These are phyloP conservation scores for Neopipo cinnamomea DNA, from an alignment of 2,113 vertebrate species.

Conservation along the genomic window DNA sequence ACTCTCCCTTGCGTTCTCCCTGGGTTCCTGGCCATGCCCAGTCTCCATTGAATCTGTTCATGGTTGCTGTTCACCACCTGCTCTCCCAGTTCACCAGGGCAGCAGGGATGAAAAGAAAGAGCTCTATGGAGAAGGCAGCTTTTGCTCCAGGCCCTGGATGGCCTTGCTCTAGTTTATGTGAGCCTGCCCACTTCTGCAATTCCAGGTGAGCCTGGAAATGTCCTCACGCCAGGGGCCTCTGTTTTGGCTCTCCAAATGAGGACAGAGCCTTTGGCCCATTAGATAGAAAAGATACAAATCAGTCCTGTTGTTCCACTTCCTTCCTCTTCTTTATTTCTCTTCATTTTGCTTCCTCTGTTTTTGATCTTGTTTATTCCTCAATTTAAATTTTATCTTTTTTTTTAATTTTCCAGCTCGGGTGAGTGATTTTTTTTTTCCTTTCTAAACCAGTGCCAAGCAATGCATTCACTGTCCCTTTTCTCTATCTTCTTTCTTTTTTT, in stretches of 20 bases:
- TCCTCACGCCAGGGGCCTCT: rapidly evolving
- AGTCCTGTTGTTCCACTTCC: not conserved
- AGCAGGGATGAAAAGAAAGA: not conserved
- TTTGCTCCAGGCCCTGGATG: not conserved
- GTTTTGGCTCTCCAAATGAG: not conserved
- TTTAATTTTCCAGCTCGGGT: not conserved
- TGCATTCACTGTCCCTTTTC: not conserved
- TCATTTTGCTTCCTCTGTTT: not conserved
- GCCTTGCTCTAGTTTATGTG: not conserved
- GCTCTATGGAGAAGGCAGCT: not conserved
- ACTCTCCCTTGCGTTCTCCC: not conserved
- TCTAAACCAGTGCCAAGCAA: too few species aligned
- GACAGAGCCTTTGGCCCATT: not conserved
- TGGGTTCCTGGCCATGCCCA: not conserved
- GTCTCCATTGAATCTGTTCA: not conserved
- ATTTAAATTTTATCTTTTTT: not conserved
- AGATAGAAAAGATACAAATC: not conserved
- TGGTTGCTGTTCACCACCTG: not conserved
- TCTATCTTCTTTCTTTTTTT: not conserved
- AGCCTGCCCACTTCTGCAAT: not conserved
- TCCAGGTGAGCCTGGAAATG: not conserved
- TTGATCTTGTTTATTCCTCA: not conserved
- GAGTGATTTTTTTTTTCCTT: not conserved
- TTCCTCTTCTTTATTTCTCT: not conserved
- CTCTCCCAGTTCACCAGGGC: not conserved